Percentiles rank a stretch among this genome's conserved stretches.
Evolutionary conservation across 2,888 invertebrate species (phyloP).

Genomic region (Xanthia togata): DNA sequence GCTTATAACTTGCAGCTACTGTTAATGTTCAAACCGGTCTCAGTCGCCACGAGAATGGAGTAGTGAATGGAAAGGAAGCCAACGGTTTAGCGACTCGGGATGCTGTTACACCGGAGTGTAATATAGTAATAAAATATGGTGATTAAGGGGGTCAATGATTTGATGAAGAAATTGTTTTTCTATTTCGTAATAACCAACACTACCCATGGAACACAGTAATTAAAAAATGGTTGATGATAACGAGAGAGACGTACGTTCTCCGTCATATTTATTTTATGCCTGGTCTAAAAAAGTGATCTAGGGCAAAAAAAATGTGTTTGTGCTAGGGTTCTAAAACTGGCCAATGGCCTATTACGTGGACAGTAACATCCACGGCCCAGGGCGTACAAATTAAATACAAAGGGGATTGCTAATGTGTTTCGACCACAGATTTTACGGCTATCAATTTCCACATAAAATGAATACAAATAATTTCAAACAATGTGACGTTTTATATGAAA

Average conservation of each 20-base stretch:
- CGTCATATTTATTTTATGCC: too few species aligned
- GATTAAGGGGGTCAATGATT: slow-evolving; percentile 11
- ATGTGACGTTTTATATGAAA: too few species aligned
- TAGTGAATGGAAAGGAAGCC: slow-evolving; percentile 75
- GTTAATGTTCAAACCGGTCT: slow-evolving; percentile 69
- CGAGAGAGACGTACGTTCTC: too few species aligned
- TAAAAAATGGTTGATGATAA: too few species aligned
- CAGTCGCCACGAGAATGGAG: slow-evolving; percentile 65
- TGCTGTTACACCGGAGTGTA: slow-evolving; percentile 59
- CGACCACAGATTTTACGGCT: too few species aligned
- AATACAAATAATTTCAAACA: too few species aligned
- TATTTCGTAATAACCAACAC: too few species aligned
- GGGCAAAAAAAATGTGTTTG: neutral
- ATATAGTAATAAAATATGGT: neutral
- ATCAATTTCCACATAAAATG: too few species aligned
- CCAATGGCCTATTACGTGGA: too few species aligned
- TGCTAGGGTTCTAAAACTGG: neutral
- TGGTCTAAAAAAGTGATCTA: neutral
- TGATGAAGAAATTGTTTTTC: neutral
- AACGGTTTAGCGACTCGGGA: slow-evolving; percentile 66
- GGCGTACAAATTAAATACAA: neutral
- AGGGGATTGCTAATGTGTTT: neutral
- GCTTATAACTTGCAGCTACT: slow-evolving; percentile 61
- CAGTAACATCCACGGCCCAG: neutral
- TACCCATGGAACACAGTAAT: too few species aligned